These are phyloP conservation scores for Tetropium fuscum DNA, from an alignment of 2,888 invertebrate genomes.

Conservation along the genomic window DNA sequence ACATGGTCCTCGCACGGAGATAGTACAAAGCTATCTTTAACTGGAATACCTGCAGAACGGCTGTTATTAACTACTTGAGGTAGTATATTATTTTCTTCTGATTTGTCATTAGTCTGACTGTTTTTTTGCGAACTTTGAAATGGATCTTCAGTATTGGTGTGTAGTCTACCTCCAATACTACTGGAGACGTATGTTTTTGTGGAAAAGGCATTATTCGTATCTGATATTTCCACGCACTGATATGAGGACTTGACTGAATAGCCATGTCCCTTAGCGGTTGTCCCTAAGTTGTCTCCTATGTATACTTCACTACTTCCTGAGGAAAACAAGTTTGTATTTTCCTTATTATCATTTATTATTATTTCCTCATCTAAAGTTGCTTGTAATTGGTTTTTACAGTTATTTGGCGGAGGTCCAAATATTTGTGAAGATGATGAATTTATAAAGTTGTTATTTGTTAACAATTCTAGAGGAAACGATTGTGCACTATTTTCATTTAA, in stretches of 20 bases:
- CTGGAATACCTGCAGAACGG: not conserved
- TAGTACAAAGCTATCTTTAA: not conserved
- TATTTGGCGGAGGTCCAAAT: not conserved
- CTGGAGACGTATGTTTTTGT: not conserved
- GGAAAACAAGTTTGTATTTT: slow-evolving; percentile 3
- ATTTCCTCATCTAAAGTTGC: not conserved
- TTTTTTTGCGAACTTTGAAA: not conserved
- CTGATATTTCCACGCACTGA: not conserved
- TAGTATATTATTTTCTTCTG: not conserved
- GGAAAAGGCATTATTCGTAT: not conserved
- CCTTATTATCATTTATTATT: slow-evolving; percentile 1
- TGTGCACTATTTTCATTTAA: not conserved
- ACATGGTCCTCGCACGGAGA: not conserved
- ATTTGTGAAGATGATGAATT: not conserved
- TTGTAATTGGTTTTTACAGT: not conserved
- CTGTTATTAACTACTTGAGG: not conserved
- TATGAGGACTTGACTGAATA: not conserved
- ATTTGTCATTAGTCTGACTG: not conserved
- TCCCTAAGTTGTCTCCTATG: not conserved
- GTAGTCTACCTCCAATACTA: not conserved
- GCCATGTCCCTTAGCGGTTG: not conserved
- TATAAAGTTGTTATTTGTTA: slow-evolving; percentile 19
- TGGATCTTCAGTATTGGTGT: not conserved
- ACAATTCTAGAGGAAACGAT: slow-evolving; percentile 13
- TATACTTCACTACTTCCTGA: not conserved